Percentiles rank a stretch among this genome's conserved stretches.
phyloP scores from a whole-genome alignment of 2,888 invertebrate genomes.

The Phyto melanocephala region DNA sequence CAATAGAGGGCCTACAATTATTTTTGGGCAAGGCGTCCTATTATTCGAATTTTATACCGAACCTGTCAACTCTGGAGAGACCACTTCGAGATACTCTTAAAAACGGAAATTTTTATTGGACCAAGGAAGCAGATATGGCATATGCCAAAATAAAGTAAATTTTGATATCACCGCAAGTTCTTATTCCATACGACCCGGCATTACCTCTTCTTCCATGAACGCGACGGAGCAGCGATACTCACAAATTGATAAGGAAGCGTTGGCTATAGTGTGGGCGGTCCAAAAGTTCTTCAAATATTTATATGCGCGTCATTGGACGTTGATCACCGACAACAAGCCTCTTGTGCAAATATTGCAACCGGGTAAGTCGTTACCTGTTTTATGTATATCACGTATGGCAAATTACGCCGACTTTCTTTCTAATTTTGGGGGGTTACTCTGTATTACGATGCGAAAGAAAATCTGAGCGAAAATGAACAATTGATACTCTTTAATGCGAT shows the following conservation, averaged over 20 bases:
- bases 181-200: conserved; percentile 53
- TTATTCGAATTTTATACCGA: not conserved
- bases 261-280: conserved; percentile 48
- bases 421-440: no score
- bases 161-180: conserved; percentile 40
- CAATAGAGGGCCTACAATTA: conserved; percentile 3
- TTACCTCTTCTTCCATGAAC: conserved; percentile 43
- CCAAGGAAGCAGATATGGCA: not conserved
- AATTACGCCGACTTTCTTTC: conserved; percentile 52
- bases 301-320: conserved; percentile 42
- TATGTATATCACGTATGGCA: conserved; percentile 54
- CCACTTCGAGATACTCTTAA: not conserved
- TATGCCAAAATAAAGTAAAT: conserved; percentile 17
- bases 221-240: conserved; percentile 26
- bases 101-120: not conserved
- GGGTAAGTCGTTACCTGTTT: conserved; percentile 42
- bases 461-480: no score
- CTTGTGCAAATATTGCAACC: conserved; percentile 54
- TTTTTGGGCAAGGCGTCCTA: conserved; percentile 20
- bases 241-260: conserved; percentile 48
- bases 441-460: no score
- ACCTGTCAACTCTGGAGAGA: not conserved
- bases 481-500: no score
- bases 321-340: conserved; percentile 59
- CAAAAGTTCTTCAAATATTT: conserved; percentile 45